Evolutionary conservation across 1,140 invertebrate species (phyloP).

Genomic region (Anastatus disparis): DNA sequence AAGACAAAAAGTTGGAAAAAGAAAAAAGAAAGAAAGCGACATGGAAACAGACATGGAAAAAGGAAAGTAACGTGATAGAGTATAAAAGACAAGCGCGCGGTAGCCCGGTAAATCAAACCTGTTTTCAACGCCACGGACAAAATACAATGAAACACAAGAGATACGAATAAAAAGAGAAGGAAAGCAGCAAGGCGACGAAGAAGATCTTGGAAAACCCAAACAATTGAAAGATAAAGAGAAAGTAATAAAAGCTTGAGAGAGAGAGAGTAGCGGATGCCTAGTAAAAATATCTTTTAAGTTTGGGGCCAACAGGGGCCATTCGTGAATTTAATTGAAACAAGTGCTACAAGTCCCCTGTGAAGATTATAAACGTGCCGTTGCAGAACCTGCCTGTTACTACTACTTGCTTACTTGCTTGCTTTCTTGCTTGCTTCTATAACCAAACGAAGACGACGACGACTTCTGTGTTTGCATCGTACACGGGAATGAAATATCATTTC

Average conservation of each 20-base stretch:
- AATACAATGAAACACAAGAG: neutral
- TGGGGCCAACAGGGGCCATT: neutral
- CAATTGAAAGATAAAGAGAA: constrained; percentile 8
- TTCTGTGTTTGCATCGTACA: too few relatives aligned
- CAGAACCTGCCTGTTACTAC: neutral
- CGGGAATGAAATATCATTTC: constrained; percentile 35
- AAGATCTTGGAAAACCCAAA: constrained; percentile 17
- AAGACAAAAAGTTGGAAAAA: neutral
- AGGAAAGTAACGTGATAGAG: too few relatives aligned
- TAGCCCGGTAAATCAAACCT: constrained; percentile 25
- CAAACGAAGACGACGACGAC: too few relatives aligned
- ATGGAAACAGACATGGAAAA: neutral
- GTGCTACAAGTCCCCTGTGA: neutral
- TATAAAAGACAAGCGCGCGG: neutral
- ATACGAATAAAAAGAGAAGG: neutral
- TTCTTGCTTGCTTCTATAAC: too few relatives aligned
- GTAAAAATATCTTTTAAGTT: constrained; percentile 24
- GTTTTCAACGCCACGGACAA: constrained; percentile 9
- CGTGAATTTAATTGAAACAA: constrained; percentile 22
- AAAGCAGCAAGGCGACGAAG: neutral
- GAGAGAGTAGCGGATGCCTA: neutral
- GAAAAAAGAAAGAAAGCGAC: neutral
- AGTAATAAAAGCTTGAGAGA: neutral
- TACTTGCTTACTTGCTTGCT: too few relatives aligned
- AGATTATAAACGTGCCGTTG: constrained; percentile 21